A percentile compares a stretch with the other conserved stretches of the same genome.
These are phyloP conservation scores for Puma concolor DNA, from an alignment of 2,113 vertebrate species.

Conservation along the genomic window DNA sequence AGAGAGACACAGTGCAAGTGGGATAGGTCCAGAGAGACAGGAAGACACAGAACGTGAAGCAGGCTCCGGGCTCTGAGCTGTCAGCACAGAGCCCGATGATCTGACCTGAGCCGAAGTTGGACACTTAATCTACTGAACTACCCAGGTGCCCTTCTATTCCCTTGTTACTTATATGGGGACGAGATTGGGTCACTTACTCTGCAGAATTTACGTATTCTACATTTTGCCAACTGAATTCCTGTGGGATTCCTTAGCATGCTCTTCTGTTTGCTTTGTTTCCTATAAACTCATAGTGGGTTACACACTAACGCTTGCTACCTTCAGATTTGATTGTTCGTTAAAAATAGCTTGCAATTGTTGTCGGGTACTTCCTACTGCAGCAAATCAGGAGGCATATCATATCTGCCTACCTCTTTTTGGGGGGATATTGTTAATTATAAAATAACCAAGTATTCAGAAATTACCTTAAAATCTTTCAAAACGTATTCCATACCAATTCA, in stretches of 20 bases:
- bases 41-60: neutral
- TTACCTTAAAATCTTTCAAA: neutral
- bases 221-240: neutral
- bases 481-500: neutral
- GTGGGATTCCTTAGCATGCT: neutral
- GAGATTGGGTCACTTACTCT: neutral
- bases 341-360: neutral
- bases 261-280: neutral
- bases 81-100: neutral
- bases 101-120: neutral
- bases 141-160: neutral
- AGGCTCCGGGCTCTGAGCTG: neutral
- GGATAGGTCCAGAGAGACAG: neutral
- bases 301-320: neutral
- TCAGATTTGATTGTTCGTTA: neutral
- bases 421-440: neutral
- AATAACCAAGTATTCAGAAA: neutral
- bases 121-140: accelerated
- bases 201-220: neutral
- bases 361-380: neutral
- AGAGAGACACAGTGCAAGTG: neutral
- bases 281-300: neutral
- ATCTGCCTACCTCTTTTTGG: neutral
- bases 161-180: neutral
- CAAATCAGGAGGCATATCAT: neutral